Evolutionary conservation across 1,140 invertebrate genomes (phyloP), one percentile per base, ranked within the genome.

Genomic region (Muscidifurax raptorellus): DNA sequence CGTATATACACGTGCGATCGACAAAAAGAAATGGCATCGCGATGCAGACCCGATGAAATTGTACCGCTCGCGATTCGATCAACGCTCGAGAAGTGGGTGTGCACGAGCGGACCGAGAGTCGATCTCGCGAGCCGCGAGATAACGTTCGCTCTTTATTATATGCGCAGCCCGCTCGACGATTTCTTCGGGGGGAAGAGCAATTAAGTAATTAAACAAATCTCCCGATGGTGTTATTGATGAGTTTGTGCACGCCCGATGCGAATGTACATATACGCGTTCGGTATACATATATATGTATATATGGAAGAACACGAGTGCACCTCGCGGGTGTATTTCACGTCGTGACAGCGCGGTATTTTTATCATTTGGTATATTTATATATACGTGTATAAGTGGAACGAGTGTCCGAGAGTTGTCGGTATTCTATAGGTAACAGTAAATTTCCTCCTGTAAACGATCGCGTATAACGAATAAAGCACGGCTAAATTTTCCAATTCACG

Each of bases 121-220:
- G 18, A 44, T 76, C 40, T 18, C 28, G 69, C 44, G 25, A 30
- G 1, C 32, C 40, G 69, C 76, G 74, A 83, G 83, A 83, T 80
- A 86, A 86, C 40, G 12, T 47, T 75, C 52, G 75, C 81, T 83
- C 76, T 79, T 83, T 79, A 69, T 82, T 84, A 78, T 84, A 78
- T 66, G 59, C 83, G 74, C 30, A 36, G 52, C 64, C 86, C 32
- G 36, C 64, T 72, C 47, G 78, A 66, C 69, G 27, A 64, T 12
- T 47, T n/a, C 79, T 13, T 69, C 28, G 0, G 69, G 13, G 71
- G 69, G 52, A 12, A 66, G 69, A 81, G 90, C 89, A 91, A 91
- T 92, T 91, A 92, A 92, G 91, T 90, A 92, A 92, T 92, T 92
- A 92, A 92, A 92, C 89, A 92, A 92, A 92, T 91, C 89, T 88